These are phyloP conservation scores for Cydia splendana DNA, from an alignment of 1,140 invertebrate species.

Conservation along the genomic window DNA sequence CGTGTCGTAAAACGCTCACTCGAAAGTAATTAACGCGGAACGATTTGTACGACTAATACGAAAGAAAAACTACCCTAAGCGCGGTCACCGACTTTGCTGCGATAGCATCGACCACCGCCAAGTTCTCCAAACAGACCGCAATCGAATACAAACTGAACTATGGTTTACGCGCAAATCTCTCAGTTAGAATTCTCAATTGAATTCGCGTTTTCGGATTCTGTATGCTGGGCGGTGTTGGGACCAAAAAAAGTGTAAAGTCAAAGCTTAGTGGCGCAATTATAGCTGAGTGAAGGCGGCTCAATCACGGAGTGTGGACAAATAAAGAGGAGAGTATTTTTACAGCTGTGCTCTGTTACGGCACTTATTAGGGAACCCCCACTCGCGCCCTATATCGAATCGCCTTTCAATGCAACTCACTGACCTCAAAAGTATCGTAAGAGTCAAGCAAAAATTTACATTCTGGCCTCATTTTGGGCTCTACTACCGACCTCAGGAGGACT, in stretches of 20 bases:
- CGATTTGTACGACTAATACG: slow-evolving; percentile 54
- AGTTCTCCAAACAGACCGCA: slow-evolving; percentile 36
- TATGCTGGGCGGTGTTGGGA: slow-evolving; percentile 35
- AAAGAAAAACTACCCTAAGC: slow-evolving; percentile 41
- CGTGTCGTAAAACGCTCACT: slow-evolving; percentile 55
- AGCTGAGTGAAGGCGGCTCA: slow-evolving; percentile 51
- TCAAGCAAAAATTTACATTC: slow-evolving; percentile 55
- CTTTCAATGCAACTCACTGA: slow-evolving; percentile 47
- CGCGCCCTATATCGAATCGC: slow-evolving; percentile 30
- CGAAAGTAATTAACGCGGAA: slow-evolving; percentile 59
- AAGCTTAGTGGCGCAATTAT: slow-evolving; percentile 61
- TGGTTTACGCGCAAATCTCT: slow-evolving; percentile 33
- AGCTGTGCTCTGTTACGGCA: slow-evolving; percentile 50
- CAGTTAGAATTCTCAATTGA: slow-evolving; percentile 51
- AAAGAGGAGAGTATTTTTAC: slow-evolving; percentile 62
- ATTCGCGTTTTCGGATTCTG: slow-evolving; percentile 44
- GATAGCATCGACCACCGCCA: slow-evolving; percentile 50
- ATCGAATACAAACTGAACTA: slow-evolving; percentile 28
- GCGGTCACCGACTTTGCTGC: slow-evolving; percentile 36
- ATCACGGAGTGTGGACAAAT: slow-evolving; percentile 62
- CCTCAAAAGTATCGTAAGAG: slow-evolving; percentile 48
- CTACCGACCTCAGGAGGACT: slow-evolving; percentile 49
- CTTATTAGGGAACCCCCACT: slow-evolving; percentile 23
- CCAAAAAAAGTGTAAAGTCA: slow-evolving; percentile 52
- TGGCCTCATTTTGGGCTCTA: slow-evolving; percentile 52